Conservation (phyloP, 2,888 invertebrate species). For the Hyppa rectilinea region DNA sequence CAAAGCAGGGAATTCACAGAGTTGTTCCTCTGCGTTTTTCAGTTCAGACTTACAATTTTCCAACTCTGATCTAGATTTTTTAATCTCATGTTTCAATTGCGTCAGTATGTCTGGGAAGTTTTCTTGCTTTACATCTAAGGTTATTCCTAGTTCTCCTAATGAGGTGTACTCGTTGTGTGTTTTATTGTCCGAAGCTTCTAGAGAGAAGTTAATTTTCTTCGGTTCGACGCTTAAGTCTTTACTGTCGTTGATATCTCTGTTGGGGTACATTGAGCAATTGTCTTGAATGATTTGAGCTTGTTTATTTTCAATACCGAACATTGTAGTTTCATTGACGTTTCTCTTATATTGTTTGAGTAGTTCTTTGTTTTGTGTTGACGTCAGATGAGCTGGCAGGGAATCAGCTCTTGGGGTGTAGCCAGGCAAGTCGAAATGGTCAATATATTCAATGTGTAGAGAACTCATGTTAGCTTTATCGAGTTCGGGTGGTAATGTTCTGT, state of each 20-base stretch:
- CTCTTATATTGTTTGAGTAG: constrained; percentile 79
- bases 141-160: constrained; percentile 89
- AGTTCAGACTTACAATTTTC: constrained; percentile 90
- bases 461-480: constrained; percentile 81
- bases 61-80: constrained; percentile 89
- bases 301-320: constrained; percentile 82
- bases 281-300: constrained; percentile 83
- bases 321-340: constrained; percentile 86
- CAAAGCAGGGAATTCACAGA: constrained; percentile 88
- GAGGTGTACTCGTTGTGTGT: constrained; percentile 86
- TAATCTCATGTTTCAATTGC: constrained; percentile 89
- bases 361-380: constrained; percentile 84
- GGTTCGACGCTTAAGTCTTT: constrained; percentile 85
- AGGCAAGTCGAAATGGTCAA: constrained; percentile 79
- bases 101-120: constrained; percentile 86
- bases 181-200: constrained; percentile 82
- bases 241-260: constrained; percentile 82
- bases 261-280: constrained; percentile 88
- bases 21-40: constrained; percentile 89
- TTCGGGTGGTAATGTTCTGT: constrained; percentile 83
- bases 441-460: constrained; percentile 81
- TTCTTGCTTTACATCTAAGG: constrained; percentile 84
- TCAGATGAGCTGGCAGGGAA: constrained; percentile 83
- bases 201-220: constrained; percentile 87
- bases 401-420: constrained; percentile 82